Evolutionary conservation across 2,113 vertebrate genomes (phyloP), one percentile per base, ranked within the genome.

Genomic region (Coryphaenoides rupestris): DNA sequence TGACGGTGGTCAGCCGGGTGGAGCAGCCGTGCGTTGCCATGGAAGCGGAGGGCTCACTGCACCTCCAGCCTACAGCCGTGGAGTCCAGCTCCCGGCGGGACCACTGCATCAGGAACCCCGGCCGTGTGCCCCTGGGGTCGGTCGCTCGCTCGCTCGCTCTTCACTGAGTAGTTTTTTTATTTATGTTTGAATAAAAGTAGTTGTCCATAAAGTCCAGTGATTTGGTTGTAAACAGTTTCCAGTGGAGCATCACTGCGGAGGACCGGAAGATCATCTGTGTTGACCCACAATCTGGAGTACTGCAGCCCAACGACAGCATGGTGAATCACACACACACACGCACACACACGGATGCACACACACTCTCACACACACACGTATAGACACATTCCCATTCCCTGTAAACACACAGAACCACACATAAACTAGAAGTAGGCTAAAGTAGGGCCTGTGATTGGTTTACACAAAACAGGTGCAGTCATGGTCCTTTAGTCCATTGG

Each of bases 401-500:
- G n/a, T n/a, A 40, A 1, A 40, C 2, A 13, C 33, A 40, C 33
- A 12, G 33, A 40, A 40, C 33, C 33, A 40, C 33, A 40, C 9
- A 40, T 40, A 40, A 7, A 40, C 33, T 12, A 40, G 9, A 26
- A 26, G 6, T 26, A 40, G 33, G 33, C 33, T 40, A 10, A 40
- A 40, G 33, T 17, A n/a, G 14, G 6, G 50, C 6, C 19, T 21
- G 19, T 21, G 4, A 21, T 55, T 14, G 26, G 47, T 12, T 57
- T 61, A 72, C 19, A 59, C 47, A 23, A 81, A 76, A 54, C 69
- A 99, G 97, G 79, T 83, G 10, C 92, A 96, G 79, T 80, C 61
- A 0, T 99, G 97, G 97, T 90, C 85, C 58, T 99, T 99, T 82
- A 88, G 77, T 45, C 97, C 97, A 15, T 33, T 80, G 63, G 88